Evolutionary conservation across 23 tunicate genomes (phyloP).

Genomic region (Phallusia fumigata): DNA sequence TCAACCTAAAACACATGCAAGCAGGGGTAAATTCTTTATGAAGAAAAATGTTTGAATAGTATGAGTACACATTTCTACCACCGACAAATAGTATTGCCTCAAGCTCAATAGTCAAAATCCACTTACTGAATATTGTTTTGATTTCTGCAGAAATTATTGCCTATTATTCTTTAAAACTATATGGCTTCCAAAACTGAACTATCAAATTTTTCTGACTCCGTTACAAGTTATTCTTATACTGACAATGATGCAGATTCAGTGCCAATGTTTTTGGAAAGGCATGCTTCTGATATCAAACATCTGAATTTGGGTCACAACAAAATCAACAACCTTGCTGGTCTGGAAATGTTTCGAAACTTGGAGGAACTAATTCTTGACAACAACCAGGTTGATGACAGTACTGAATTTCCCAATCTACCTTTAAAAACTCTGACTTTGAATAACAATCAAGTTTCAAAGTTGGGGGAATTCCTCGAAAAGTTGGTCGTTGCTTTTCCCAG

Average conservation of each 20-base stretch:
- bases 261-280: slow-evolving; percentile 24
- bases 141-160: too few species aligned
- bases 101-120: too few species aligned
- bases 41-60: too few species aligned
- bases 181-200: slow-evolving; percentile 5
- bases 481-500: slow-evolving; percentile 25
- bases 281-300: slow-evolving; percentile 8
- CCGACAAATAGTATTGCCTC: too few species aligned
- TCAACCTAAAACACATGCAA: too few species aligned
- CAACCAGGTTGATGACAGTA: slow-evolving; percentile 49
- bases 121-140: too few species aligned
- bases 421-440: slow-evolving; percentile 49
- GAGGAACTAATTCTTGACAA: slow-evolving; percentile 63
- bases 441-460: slow-evolving; percentile 39
- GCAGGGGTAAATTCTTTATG: too few species aligned
- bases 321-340: slow-evolving; percentile 31
- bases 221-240: slow-evolving; percentile 17
- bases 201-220: background rate
- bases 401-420: slow-evolving; percentile 43
- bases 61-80: too few species aligned
- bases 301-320: slow-evolving; percentile 65
- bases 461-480: slow-evolving; percentile 23
- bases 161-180: too few species aligned
- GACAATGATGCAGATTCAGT: slow-evolving; percentile 26
- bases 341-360: slow-evolving; percentile 48